Base-by-base conservation (phyloP, 2,888 invertebrate genomes). In the Hololepta plana region DNA sequence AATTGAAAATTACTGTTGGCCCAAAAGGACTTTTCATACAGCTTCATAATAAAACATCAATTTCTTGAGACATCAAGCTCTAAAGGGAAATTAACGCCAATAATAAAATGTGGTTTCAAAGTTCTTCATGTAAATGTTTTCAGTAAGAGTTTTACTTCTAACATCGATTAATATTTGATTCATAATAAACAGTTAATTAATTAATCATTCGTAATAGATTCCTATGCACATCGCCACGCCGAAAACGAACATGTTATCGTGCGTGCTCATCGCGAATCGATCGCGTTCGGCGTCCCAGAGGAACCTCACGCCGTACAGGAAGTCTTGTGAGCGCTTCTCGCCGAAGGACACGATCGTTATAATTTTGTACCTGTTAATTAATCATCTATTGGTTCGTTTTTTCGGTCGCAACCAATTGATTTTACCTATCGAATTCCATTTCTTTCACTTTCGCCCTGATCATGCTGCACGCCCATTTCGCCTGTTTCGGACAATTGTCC, bases 261-360 rank as follows among this genome's bases (percentile, higher is more conserved):
- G 64, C 17, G 59, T 58, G 38, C 63, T 63, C 1, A 55, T 51
- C 0, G 66, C 66, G 44, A 66, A 75, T 26, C 58, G 55, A 40
- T 77, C 77, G 26, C 64, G 59, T 21, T 70, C 64, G 19, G 55
- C 46, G 42, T 77, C 76, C 75, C 76, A 76, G 11, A 76, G 49
- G 45, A 73, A 74, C 30, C 69, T 62, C 38, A 71, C 61, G 20
- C 62, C 61, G 5, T 64, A 51, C 27, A 64, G 58, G 21, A 74
- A 52, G 28, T 72, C 66, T 44, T 77, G 75, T 34, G 69, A 65
- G 26, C 64, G 58, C 32, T 70, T 66, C 45, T 77, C 74, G 7
- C 72, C 69, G 29, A 76, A 69, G 12, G 64, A 62, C 9, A 74
- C 71, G 4, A 58, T 44, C 12, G 68, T 67, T 30, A 73, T 52